Evolutionary conservation across 1,140 invertebrate species (phyloP).

Genomic region (Brachionus rubens): DNA sequence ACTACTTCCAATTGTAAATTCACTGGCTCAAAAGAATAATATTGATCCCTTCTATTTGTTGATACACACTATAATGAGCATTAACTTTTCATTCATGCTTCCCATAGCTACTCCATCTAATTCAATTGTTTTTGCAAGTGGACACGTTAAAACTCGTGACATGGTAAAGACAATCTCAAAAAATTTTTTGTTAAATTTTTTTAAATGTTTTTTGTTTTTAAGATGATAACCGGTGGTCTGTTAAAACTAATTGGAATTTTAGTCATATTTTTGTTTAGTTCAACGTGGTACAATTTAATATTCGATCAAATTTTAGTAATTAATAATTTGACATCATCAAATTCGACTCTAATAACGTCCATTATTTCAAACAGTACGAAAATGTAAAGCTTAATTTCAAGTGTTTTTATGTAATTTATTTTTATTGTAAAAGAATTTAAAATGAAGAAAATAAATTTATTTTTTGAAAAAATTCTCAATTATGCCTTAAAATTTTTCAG

Average conservation of each 20-base stretch:
- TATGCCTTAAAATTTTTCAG: too few species aligned
- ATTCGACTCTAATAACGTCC: too few species aligned
- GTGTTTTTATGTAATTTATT: too few species aligned
- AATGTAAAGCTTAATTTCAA: too few species aligned
- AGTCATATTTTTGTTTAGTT: conserved; percentile 26
- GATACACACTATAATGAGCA: conserved; percentile 6
- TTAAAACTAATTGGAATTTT: conserved; percentile 10
- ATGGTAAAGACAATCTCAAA: too few species aligned
- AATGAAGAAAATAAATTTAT: too few species aligned
- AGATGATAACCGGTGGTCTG: background rate
- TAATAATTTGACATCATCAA: too few species aligned
- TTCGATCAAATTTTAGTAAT: background rate
- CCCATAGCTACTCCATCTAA: conserved; percentile 43
- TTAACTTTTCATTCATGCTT: conserved; percentile 44
- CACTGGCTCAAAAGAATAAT: conserved; percentile 9
- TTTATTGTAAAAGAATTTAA: too few species aligned
- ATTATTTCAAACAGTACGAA: too few species aligned
- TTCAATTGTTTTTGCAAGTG: conserved; percentile 36
- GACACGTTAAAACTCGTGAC: conserved; percentile 18
- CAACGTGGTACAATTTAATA: conserved; percentile 21
- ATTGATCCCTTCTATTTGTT: conserved; percentile 18
- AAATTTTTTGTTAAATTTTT: background rate
- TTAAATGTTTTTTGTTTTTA: background rate
- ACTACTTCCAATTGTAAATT: conserved; percentile 8
- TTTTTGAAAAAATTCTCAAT: too few species aligned